Conservation (phyloP, 2,797 vertebrate genomes). For the Hemitrygon akajei region DNA sequence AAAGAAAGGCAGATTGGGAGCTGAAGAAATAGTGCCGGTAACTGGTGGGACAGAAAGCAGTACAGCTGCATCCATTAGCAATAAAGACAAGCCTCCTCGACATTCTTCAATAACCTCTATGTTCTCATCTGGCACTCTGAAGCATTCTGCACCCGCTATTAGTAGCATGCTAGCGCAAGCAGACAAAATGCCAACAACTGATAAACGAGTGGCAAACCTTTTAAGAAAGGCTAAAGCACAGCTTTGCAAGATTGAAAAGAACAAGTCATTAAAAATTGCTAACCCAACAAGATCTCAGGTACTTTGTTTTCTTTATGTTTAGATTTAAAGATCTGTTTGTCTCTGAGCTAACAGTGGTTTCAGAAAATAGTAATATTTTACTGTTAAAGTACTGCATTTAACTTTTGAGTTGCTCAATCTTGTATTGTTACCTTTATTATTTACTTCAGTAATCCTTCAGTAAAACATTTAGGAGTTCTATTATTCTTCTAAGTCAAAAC, state of each 20-base stretch:
- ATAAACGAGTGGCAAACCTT: conserved; percentile 85
- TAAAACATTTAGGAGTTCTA: background rate
- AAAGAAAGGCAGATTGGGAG: conserved; percentile 72
- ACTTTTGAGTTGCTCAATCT: background rate
- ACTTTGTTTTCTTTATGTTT: conserved; percentile 41
- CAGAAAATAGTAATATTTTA: background rate
- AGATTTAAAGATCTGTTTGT: background rate
- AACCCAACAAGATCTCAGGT: conserved; percentile 95
- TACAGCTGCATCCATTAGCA: conserved; percentile 45
- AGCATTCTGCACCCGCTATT: conserved; percentile 29
- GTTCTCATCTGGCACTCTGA: conserved; percentile 52
- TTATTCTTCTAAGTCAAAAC: background rate
- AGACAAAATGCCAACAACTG: conserved; percentile 85
- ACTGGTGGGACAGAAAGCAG: conserved; percentile 45
- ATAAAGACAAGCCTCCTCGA: conserved; percentile 64
- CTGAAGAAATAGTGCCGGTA: conserved; percentile 65
- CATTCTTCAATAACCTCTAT: conserved; percentile 73
- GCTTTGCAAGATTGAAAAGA: conserved; percentile 93
- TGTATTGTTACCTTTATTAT: background rate
- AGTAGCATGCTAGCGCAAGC: conserved; percentile 72
- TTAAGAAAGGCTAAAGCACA: conserved; percentile 94
- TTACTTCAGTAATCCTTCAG: background rate
- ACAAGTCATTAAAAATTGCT: conserved; percentile 78
- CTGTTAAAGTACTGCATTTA: background rate
- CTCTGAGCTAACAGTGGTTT: background rate